Evolutionary conservation across 2,888 invertebrate genomes (phyloP), one percentile per base, ranked within the genome.

Genomic region (Parnassius glacialis): DNA sequence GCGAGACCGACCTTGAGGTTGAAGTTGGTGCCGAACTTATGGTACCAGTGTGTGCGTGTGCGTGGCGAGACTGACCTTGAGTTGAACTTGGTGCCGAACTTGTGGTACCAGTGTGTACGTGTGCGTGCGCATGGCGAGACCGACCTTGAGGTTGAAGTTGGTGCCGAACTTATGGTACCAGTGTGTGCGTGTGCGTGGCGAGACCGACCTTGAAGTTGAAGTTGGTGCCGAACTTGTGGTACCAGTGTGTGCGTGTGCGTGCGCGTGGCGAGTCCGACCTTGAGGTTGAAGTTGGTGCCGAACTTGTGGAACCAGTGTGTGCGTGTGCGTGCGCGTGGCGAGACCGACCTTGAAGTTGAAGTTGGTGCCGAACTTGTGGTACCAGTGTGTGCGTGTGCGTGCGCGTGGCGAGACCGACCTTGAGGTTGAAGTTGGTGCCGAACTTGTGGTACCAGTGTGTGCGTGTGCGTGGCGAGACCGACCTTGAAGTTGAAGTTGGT

Each of bases 41-140:
- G 94, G 72, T 96, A 94, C 98, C 99, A 99, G 76, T 99, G 20
- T 20, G 20, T 20, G 20, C 20, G 20, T 20, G 20, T 20, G 20
- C 20, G 20, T 20, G 20, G 20, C 20, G 20, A 20, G 11, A 51
- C 59, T 42, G 3, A 90, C 91, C 93, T 94, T 96, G 69, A 97
- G 9, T 96, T 96, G 61, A 99, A 92, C 52, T 90, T 86, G 64
- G 94, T 94, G 59, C 95, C 94, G 79, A 99, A 98, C 84, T 98
- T 98, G 64, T 94, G 94, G 72, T 96, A 94, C 98, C 99, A 99
- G n/a, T n/a, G n/a, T n/a, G n/a, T n/a, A n/a, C n/a, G n/a, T n/a
- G n/a, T 16, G 16, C 16, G 1, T 16, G 1, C 16, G 16, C 16
- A 1, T 16, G 16, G 16, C 16, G 16, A 16, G 16, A 16, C 16